Percentiles rank a stretch among this genome's conserved stretches.
phyloP scores from a whole-genome alignment of 1,140 invertebrate genomes.

The Sminthurinus signatus region DNA sequence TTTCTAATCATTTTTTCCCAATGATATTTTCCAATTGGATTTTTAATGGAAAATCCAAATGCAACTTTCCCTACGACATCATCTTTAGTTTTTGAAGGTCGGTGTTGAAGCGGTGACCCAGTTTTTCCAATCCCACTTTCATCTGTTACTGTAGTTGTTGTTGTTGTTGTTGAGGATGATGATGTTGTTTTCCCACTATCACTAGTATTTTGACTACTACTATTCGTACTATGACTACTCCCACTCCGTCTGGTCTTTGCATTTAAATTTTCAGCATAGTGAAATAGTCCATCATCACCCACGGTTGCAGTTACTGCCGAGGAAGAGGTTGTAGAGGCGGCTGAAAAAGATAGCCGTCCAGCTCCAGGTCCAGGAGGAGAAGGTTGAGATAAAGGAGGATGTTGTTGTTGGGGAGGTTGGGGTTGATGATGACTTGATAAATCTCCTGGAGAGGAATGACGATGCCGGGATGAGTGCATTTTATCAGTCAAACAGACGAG shows the following conservation, averaged over 20 bases:
- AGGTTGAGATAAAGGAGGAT: neutral
- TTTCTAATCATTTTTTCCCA: constrained; percentile 40
- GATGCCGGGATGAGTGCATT: neutral
- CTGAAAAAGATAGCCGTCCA: too few relatives aligned
- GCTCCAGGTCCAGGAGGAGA: constrained; percentile 13
- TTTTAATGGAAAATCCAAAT: constrained; percentile 37
- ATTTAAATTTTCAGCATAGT: constrained; percentile 36
- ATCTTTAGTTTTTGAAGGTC: constrained; percentile 29
- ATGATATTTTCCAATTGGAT: constrained; percentile 35
- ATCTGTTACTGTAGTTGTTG: constrained; percentile 1
- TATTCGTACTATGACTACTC: constrained; percentile 4
- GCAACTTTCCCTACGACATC: constrained; percentile 40
- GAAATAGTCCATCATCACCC: constrained; percentile 33
- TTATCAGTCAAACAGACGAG: constrained; percentile 38
- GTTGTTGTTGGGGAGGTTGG: neutral
- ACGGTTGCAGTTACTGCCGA: neutral
- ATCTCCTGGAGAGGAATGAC: neutral
- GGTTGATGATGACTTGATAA: neutral
- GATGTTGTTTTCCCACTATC: too few relatives aligned
- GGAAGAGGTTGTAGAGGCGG: neutral
- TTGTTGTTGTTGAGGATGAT: too few relatives aligned
- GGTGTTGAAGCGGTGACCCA: neutral
- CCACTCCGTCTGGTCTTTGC: constrained; percentile 7
- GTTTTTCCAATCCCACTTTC: neutral
- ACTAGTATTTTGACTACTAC: neutral